phyloP scores from a whole-genome alignment of 1,140 invertebrate genomes.

The Araneus ventricosus region DNA sequence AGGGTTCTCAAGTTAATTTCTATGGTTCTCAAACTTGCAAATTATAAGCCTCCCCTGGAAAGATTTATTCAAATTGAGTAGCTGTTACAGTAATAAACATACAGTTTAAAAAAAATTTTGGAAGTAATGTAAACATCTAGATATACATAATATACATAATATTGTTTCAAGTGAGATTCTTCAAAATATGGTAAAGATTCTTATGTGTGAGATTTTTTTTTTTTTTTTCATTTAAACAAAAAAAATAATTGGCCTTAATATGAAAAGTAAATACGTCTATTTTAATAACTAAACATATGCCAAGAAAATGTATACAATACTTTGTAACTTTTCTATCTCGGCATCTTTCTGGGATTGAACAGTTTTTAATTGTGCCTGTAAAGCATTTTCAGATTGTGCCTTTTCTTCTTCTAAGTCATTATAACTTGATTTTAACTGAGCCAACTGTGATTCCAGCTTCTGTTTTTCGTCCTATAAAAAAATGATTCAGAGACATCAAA shows the following conservation, averaged over 20 bases:
- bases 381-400: conserved; percentile 57
- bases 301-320: background rate
- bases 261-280: background rate
- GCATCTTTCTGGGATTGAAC: conserved; percentile 64
- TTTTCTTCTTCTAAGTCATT: conserved; percentile 71
- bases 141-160: too few species aligned
- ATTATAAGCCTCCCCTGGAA: too few species aligned
- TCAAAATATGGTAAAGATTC: too few species aligned
- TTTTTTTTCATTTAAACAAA: background rate
- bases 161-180: too few species aligned
- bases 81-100: too few species aligned
- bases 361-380: conserved; percentile 61
- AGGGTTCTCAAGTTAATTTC: too few species aligned
- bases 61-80: too few species aligned
- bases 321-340: conserved; percentile 72
- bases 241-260: background rate
- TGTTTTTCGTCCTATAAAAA: conserved; percentile 54
- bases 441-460: conserved; percentile 53
- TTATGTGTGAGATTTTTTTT: too few species aligned
- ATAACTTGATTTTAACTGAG: conserved; percentile 70
- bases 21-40: too few species aligned
- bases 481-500: background rate
- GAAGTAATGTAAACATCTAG: too few species aligned
- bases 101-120: too few species aligned
- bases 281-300: background rate